Percentiles rank a stretch among this genome's conserved stretches.
Evolutionary conservation across 35 echinoderm and acorn worm species (phyloP).

Genomic region (Ophiothrix spiculata): DNA sequence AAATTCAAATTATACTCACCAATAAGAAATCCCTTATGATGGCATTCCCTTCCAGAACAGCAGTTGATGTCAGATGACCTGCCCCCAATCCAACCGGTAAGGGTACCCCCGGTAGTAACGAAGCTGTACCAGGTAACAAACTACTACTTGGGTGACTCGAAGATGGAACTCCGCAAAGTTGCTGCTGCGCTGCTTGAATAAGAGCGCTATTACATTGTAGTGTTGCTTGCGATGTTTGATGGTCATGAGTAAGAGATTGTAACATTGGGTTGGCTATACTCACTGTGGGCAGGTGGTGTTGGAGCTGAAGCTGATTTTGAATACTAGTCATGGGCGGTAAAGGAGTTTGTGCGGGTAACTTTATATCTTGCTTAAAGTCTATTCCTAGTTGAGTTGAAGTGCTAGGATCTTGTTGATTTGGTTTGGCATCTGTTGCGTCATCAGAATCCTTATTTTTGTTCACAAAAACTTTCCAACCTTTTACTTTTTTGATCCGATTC

Average conservation of each 20-base stretch:
- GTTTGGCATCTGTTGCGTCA: too few species aligned
- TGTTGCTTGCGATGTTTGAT: background rate
- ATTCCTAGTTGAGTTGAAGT: too few species aligned
- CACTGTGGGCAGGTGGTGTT: background rate
- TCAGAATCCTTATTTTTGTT: background rate
- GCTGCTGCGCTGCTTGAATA: background rate
- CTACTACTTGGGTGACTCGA: background rate
- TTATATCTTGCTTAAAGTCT: too few species aligned
- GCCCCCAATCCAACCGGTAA: background rate
- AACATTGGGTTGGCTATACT: background rate
- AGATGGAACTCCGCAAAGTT: background rate
- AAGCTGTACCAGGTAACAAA: background rate
- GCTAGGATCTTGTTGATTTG: too few species aligned
- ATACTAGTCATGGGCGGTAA: too few species aligned
- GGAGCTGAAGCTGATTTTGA: background rate
- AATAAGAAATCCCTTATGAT: background rate
- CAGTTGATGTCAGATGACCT: background rate
- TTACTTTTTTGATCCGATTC: background rate
- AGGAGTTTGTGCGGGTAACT: too few species aligned
- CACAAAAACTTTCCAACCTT: background rate
- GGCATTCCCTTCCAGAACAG: background rate
- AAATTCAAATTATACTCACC: background rate
- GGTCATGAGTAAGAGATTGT: background rate
- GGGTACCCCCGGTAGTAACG: background rate
- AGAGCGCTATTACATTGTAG: too few species aligned